These are phyloP conservation scores for Drosophila miranda DNA, from an alignment of 1,140 invertebrate species.

Conservation along the genomic window DNA sequence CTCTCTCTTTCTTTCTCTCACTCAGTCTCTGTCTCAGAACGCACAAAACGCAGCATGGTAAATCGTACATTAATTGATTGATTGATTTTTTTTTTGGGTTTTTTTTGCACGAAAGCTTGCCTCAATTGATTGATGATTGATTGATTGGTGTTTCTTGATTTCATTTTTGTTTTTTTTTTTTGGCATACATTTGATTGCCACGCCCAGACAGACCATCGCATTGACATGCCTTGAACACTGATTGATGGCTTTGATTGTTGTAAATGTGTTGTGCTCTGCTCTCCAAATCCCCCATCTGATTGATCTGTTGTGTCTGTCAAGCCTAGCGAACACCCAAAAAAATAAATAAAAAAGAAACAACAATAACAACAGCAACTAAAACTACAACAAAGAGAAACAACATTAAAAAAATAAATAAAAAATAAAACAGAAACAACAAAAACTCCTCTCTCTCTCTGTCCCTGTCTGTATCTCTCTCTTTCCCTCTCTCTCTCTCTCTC, in stretches of 20 bases:
- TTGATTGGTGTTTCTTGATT: slow-evolving; percentile 60
- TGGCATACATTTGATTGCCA: slow-evolving; percentile 14
- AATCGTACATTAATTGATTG: slow-evolving; percentile 9
- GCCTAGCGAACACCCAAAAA: slow-evolving; percentile 45
- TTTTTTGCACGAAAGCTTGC: slow-evolving; percentile 40
- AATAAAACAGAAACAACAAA: slow-evolving; percentile 28
- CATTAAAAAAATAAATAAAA: slow-evolving; percentile 7
- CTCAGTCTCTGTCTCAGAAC: slow-evolving; percentile 18
- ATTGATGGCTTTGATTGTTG: slow-evolving; percentile 47
- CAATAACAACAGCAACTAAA: slow-evolving; percentile 12
- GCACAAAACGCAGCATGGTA: slow-evolving; percentile 51
- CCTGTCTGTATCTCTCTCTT: slow-evolving; percentile 5
- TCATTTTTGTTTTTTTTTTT: slow-evolving; percentile 24
- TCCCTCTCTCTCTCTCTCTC: slow-evolving; percentile 23
- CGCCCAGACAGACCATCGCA: slow-evolving; percentile 35
- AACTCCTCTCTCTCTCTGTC: slow-evolving; percentile 19
- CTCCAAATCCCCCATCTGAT: slow-evolving; percentile 15
- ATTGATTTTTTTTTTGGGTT: slow-evolving; percentile 25
- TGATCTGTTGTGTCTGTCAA: slow-evolving; percentile 43
- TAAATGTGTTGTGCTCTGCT: slow-evolving; percentile 22
- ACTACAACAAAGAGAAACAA: slow-evolving; percentile 22
- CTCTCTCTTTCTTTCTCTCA: slow-evolving; percentile 14
- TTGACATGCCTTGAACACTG: slow-evolving; percentile 9
- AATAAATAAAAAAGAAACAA: slow-evolving; percentile 11
- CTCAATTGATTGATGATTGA: slow-evolving; percentile 43